Evolutionary conservation across 2,113 vertebrate genomes (phyloP).

Genomic region (Sinocyclocheilus rhinocerous): DNA sequence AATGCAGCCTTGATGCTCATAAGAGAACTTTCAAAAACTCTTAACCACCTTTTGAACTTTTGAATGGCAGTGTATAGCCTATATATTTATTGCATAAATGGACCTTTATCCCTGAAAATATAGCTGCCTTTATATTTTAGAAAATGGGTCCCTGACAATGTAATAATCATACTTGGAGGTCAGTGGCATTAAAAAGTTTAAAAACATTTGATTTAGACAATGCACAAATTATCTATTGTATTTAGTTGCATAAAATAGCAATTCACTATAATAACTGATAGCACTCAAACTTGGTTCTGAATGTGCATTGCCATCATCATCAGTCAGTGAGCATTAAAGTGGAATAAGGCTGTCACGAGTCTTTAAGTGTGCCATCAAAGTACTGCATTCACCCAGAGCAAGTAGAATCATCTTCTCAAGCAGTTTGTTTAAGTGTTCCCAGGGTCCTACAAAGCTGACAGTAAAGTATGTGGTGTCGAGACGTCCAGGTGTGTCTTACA

Average conservation of each 20-base stretch:
- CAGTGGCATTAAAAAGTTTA: not conserved
- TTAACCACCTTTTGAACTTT: too few relatives aligned
- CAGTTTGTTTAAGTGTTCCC: not conserved
- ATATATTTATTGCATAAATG: too few relatives aligned
- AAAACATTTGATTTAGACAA: not conserved
- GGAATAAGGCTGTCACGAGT: not conserved
- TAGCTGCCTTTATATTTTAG: not conserved
- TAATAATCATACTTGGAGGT: not conserved
- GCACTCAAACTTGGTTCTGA: not conserved
- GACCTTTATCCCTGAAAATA: not conserved
- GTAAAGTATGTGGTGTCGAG: not conserved
- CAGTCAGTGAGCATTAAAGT: not conserved
- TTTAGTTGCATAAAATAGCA: not conserved
- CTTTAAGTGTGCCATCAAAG: not conserved
- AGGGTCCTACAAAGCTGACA: not conserved
- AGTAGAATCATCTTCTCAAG: not conserved
- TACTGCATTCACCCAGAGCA: not conserved
- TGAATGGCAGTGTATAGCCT: too few relatives aligned
- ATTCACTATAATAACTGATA: not conserved
- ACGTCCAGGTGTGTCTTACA: not conserved
- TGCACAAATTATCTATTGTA: not conserved
- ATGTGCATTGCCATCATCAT: not conserved
- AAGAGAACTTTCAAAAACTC: not conserved
- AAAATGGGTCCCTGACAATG: not conserved
- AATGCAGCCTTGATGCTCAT: not conserved